Evolutionary conservation across 2,888 invertebrate species (phyloP), one percentile per base, ranked within the genome.

Genomic region (Idaea biselata): DNA sequence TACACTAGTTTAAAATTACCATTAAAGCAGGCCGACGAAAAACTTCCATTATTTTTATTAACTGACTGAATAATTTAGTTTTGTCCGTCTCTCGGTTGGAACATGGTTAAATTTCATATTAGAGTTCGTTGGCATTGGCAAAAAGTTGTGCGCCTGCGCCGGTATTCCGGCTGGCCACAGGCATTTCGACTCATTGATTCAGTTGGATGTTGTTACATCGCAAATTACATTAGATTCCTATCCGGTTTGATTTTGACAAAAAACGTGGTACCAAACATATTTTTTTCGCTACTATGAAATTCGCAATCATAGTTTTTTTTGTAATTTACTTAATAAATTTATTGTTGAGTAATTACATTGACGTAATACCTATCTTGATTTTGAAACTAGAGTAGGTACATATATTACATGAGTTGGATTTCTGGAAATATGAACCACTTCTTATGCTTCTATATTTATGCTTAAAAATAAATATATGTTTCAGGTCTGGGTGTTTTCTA

Each of bases 91-190:
- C 59, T 54, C 56, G 56, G 25, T 17, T 18, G 54, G 32, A 55
- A 33, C 33, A 33, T 33, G 33, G 33, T 33, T 33, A 14, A 33
- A 44, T 14, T 11, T 44, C 0, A 60, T 16, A 31, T 62, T 33
- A n/a, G 59, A 66, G 66, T 64, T 62, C 69, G 64, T 66, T 71
- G 68, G 18, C 66, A 62, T 60, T 57, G 32, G 68, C 65, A 71
- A 71, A 71, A 69, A 71, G 68, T 65, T 63, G 59, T 60, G 44
- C 11, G 8, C 44, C 44, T 44, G 44, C 11, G 44, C 44, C 11
- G 44, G 44, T 44, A 71, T 65, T 69, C 71, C 69, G 68, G 71
- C 63, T 59, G 59, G 16, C 55, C 58, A 55, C 62, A 56, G 56
- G 58, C 59, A 63, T 58, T 60, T 65, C 18, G 59, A 64, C 63